A percentile compares a stretch with the other conserved stretches of the same genome.
Conservation (phyloP, 1,140 invertebrate genomes). For the Atopsyche davidsoni region DNA sequence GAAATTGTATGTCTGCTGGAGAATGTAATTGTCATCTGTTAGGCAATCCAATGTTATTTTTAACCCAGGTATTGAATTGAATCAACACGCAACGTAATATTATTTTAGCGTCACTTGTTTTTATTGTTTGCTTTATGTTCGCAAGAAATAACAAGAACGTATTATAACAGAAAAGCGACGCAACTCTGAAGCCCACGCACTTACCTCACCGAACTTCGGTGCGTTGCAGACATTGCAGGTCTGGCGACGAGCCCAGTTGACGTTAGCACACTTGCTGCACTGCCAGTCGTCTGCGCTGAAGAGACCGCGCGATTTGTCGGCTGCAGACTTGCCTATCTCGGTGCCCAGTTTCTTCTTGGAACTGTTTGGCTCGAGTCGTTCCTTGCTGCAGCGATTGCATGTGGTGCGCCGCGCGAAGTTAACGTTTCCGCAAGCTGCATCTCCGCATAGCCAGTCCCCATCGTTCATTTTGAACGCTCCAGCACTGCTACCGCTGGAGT, state of each 20-base stretch:
- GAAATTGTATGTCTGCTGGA: no score
- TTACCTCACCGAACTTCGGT: slow-evolving; percentile 90
- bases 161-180: no score
- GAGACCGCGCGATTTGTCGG: slow-evolving; percentile 97
- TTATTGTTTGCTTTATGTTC: no score
- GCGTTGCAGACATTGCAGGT: slow-evolving; percentile 99
- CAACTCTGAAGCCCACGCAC: slow-evolving; percentile 41
- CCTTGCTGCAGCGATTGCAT: slow-evolving; percentile 89
- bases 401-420: slow-evolving; percentile 86
- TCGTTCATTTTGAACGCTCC: slow-evolving; percentile 12
- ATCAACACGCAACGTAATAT: no score
- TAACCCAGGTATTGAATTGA: no score
- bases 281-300: slow-evolving; percentile 99
- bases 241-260: slow-evolving; percentile 96
- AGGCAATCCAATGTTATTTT: no score
- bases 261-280: slow-evolving; percentile 98
- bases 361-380: slow-evolving; percentile 37
- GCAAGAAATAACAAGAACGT: no score
- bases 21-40: no score
- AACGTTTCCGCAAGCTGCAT: slow-evolving; percentile 79
- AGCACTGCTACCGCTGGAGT: slow-evolving; percentile 8
- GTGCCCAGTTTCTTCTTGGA: slow-evolving; percentile 87
- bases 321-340: slow-evolving; percentile 96
- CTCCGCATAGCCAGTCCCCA: slow-evolving; percentile 15
- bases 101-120: no score